These are phyloP conservation scores for Molossus alvarezi DNA, from an alignment of 2,797 vertebrate genomes.

Conservation along the genomic window DNA sequence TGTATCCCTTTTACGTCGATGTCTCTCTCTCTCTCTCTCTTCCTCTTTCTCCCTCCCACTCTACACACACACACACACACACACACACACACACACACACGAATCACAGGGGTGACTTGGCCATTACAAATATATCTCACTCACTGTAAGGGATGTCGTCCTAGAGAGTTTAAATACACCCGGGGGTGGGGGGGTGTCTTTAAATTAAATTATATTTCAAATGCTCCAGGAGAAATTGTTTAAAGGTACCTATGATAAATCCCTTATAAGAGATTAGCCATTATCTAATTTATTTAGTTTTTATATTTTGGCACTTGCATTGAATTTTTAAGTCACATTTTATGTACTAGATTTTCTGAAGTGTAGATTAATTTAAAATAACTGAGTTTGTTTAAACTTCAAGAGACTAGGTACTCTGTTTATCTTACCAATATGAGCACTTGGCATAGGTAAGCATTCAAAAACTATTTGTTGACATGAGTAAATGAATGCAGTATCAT, in stretches of 20 bases:
- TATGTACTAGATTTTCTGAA: background rate
- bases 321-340: constrained; percentile 57
- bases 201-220: constrained; percentile 54
- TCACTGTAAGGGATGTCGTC: background rate
- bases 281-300: background rate
- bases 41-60: no score
- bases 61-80: no score
- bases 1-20: no score
- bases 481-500: background rate
- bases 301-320: background rate
- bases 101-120: constrained; percentile 31
- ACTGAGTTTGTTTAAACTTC: background rate
- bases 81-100: no score
- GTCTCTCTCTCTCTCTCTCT: no score
- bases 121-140: background rate
- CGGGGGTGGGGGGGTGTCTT: background rate
- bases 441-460: background rate
- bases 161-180: background rate
- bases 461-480: background rate
- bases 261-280: background rate
- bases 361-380: constrained; percentile 20
- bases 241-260: background rate
- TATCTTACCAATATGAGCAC: background rate
- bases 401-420: background rate
- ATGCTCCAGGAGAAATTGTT: background rate